Evolutionary conservation across 1,140 invertebrate genomes (phyloP).

Genomic region (Chelonus insularis): DNA sequence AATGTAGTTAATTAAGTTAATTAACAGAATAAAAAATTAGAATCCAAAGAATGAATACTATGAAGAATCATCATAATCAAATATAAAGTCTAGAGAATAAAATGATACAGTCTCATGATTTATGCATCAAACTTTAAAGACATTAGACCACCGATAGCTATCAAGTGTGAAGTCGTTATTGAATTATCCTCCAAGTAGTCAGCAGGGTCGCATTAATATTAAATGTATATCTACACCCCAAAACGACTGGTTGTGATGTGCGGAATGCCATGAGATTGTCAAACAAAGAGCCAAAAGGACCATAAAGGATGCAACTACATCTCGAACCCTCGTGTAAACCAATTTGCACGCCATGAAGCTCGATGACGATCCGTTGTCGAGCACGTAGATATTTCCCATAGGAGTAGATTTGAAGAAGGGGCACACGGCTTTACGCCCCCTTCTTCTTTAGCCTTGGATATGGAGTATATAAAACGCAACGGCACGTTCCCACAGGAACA

Average conservation of each 20-base stretch:
- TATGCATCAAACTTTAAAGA: no score
- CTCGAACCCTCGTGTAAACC: constrained; percentile 50
- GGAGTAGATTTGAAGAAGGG: constrained; percentile 42
- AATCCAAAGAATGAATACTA: no score
- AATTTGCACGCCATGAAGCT: constrained; percentile 54
- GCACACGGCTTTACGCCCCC: constrained; percentile 5
- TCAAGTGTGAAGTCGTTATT: constrained; percentile 2
- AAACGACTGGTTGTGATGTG: neutral
- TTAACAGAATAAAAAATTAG: no score
- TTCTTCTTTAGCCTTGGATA: neutral
- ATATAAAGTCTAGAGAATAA: no score
- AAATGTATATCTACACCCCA: neutral
- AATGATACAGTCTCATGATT: no score
- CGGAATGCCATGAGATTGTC: constrained; percentile 5
- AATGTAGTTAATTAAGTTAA: no score
- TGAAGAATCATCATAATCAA: no score
- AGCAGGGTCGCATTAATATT: constrained; percentile 8
- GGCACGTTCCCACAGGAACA: constrained; percentile 50
- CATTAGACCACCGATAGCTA: neutral
- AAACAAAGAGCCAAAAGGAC: neutral
- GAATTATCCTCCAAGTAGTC: constrained; percentile 1
- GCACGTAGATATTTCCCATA: constrained; percentile 54
- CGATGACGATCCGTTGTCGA: constrained; percentile 41
- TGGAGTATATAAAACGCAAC: constrained; percentile 21
- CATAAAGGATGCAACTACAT: neutral